Evolutionary conservation across 1,140 invertebrate species (phyloP).

Genomic region (Drosophila kohkoa): DNA sequence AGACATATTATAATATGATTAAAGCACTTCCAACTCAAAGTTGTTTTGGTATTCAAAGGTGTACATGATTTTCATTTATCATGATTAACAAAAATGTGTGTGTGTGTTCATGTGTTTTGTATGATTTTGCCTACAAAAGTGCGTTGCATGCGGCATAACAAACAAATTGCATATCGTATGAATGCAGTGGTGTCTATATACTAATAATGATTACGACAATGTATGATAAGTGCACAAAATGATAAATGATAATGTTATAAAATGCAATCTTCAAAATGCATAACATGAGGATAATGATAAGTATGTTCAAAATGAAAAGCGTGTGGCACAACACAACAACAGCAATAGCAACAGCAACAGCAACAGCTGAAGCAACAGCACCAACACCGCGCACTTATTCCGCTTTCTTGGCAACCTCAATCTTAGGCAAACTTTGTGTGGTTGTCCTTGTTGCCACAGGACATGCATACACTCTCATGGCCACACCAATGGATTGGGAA

Average conservation of each 20-base stretch:
- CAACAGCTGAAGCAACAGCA: constrained; percentile 4
- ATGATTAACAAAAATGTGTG: constrained; percentile 19
- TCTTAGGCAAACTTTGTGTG: neutral
- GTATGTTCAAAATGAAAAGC: constrained; percentile 2
- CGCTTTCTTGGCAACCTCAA: neutral
- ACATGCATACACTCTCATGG: constrained; percentile 15
- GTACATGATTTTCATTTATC: constrained; percentile 33
- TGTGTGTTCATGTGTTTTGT: neutral
- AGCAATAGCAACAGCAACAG: constrained; percentile 6
- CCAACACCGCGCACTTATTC: neutral
- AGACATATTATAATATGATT: constrained; percentile 64
- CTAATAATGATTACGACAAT: constrained; percentile 33
- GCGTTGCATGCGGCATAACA: constrained; percentile 34
- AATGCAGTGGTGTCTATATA: constrained; percentile 28
- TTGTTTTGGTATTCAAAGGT: constrained; percentile 7
- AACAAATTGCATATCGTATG: constrained; percentile 34
- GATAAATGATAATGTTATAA: neutral
- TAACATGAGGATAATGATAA: constrained; percentile 7
- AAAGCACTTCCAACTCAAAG: constrained; percentile 40
- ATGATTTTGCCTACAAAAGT: constrained; percentile 30
- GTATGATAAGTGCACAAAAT: neutral
- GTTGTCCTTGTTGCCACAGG: neutral
- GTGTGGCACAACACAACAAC: neutral
- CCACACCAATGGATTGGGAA: constrained; percentile 11
- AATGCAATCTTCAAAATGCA: constrained; percentile 24